phyloP scores from a whole-genome alignment of 2,888 invertebrate species.

The Leucania comma region DNA sequence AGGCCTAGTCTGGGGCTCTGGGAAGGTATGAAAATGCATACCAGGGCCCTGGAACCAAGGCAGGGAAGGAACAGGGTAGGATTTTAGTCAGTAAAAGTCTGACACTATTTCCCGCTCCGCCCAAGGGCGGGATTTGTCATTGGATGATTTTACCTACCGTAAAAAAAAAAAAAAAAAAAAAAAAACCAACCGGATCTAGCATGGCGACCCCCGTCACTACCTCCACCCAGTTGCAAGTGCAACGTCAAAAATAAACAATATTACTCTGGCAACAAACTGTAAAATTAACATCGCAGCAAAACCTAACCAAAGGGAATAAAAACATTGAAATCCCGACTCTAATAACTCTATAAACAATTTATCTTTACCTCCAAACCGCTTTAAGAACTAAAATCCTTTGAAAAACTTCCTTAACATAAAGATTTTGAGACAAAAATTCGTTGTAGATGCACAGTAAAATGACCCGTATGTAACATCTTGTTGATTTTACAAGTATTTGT shows the following conservation, averaged over 20 bases:
- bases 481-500: slow-evolving; percentile 82
- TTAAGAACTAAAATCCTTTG: slow-evolving; percentile 63
- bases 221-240: slow-evolving; percentile 51
- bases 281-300: slow-evolving; percentile 66
- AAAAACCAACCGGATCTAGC: background rate
- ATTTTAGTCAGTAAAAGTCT: no score
- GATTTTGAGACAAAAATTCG: slow-evolving; percentile 31
- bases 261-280: slow-evolving; percentile 62
- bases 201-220: background rate
- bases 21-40: no score
- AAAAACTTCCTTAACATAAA: slow-evolving; percentile 50
- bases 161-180: no score
- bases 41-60: no score
- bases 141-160: no score
- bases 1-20: no score
- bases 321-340: slow-evolving; percentile 79
- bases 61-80: no score
- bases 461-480: slow-evolving; percentile 70
- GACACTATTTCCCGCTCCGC: no score
- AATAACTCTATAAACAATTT: slow-evolving; percentile 81
- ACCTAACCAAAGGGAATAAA: slow-evolving; percentile 69
- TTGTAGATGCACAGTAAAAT: slow-evolving; percentile 22
- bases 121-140: no score
- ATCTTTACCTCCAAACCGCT: slow-evolving; percentile 67
- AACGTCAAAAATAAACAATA: slow-evolving; percentile 60